Conservation (phyloP, 2,113 vertebrate species). For the Entelurus aequoreus region DNA sequence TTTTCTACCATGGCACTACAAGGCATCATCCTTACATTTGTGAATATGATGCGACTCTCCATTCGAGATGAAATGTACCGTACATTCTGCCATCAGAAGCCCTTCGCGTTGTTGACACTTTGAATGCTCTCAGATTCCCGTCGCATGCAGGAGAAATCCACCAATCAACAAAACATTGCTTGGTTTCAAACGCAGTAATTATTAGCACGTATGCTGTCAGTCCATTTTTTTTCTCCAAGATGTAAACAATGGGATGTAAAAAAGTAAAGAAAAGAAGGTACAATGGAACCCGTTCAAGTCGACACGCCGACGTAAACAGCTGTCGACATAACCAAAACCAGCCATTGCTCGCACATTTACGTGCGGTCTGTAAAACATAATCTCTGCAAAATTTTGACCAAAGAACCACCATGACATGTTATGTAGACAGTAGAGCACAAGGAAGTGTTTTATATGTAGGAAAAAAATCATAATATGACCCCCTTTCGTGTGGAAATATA, state of each 20-base stretch:
- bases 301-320: no score
- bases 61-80: conserved; percentile 52
- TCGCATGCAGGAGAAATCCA: conserved; percentile 40
- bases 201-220: conserved; percentile 71
- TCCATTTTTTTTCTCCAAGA: conserved; percentile 61
- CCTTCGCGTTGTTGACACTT: conserved; percentile 56
- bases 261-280: conserved; percentile 26
- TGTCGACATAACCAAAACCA: no score
- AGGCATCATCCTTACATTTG: conserved; percentile 48
- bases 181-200: conserved; percentile 34
- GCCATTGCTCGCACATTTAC: no score
- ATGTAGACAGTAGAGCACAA: no score
- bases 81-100: conserved; percentile 62
- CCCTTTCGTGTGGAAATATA: no score
- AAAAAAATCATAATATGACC: no score
- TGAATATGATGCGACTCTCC: conserved; percentile 39
- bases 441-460: no score
- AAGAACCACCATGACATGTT: no score
- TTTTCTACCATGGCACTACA: conserved; percentile 58
- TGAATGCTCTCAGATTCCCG: conserved; percentile 58
- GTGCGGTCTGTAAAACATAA: no score
- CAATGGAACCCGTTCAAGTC: background rate
- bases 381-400: no score
- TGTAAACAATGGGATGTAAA: conserved; percentile 55
- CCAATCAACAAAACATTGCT: conserved; percentile 60